A percentile compares a stretch with the other conserved stretches of the same genome.
These are phyloP conservation scores for Chalcis sispes DNA, from an alignment of 2,888 invertebrate species.

Conservation along the genomic window DNA sequence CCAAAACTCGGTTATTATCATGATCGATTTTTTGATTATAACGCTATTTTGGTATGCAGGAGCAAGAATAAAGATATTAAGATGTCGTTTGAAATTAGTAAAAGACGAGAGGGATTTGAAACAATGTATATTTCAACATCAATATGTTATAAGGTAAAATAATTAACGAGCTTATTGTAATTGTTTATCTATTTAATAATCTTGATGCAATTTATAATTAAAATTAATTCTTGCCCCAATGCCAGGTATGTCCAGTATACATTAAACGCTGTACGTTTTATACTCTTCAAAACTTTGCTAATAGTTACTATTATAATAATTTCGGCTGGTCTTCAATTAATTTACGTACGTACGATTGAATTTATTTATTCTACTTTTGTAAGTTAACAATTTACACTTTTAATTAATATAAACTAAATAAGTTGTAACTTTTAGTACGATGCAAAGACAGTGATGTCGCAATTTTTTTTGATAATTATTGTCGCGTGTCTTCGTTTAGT, in stretches of 20 bases:
- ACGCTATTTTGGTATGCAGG: slow-evolving; percentile 46
- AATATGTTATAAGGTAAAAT: slow-evolving; percentile 23
- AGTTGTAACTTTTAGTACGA: slow-evolving; percentile 34
- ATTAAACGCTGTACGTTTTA: slow-evolving; percentile 24
- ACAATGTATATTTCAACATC: slow-evolving; percentile 30
- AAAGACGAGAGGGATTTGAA: slow-evolving; percentile 29
- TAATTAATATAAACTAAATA: neutral
- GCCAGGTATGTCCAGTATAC: slow-evolving; percentile 30
- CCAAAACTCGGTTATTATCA: slow-evolving; percentile 31
- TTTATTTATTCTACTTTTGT: neutral
- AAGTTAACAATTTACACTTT: neutral
- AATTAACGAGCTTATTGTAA: neutral
- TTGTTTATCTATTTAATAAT: neutral
- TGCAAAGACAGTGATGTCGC: slow-evolving; percentile 37
- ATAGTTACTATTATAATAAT: slow-evolving; percentile 54
- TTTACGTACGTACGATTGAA: slow-evolving; percentile 57
- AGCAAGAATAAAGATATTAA: slow-evolving; percentile 45
- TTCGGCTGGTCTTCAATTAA: slow-evolving; percentile 60
- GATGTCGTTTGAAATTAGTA: slow-evolving; percentile 11
- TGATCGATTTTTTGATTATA: slow-evolving; percentile 47
- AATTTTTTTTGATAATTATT: slow-evolving; percentile 38
- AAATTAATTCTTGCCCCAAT: neutral
- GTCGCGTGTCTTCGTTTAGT: slow-evolving; percentile 37
- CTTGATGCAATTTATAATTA: neutral
- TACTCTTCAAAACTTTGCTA: slow-evolving; percentile 32